phyloP scores from a whole-genome alignment of 1,140 invertebrate species.

The Holotrichia oblita region DNA sequence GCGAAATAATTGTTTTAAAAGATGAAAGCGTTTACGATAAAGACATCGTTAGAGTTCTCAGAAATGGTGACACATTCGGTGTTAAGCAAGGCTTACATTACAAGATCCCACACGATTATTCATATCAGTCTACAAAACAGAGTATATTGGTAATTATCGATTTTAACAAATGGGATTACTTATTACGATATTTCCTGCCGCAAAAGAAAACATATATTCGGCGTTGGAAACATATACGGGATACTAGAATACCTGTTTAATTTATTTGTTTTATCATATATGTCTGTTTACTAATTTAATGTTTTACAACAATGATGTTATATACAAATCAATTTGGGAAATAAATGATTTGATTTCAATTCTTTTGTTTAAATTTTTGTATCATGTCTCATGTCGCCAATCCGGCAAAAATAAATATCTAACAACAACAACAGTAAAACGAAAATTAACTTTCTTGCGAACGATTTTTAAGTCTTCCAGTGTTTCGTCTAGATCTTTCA shows the following conservation, averaged over 20 bases:
- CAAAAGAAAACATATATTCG: conserved; percentile 29
- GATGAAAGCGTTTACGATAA: not conserved
- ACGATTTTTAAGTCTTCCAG: too few relatives aligned
- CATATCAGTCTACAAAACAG: not conserved
- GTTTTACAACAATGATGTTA: too few relatives aligned
- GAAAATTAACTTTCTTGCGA: too few relatives aligned
- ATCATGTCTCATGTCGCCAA: too few relatives aligned
- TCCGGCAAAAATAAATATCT: too few relatives aligned
- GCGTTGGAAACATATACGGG: not conserved
- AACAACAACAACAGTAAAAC: too few relatives aligned
- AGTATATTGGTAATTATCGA: conserved; percentile 6
- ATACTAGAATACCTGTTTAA: not conserved
- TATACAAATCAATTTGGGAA: too few relatives aligned
- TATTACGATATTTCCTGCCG: conserved; percentile 16
- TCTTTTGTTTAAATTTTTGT: too few relatives aligned
- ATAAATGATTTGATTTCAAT: too few relatives aligned
- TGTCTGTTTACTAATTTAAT: too few relatives aligned
- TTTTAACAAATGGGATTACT: conserved; percentile 23
- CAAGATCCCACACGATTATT: not conserved
- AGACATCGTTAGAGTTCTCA: not conserved
- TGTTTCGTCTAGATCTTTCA: too few relatives aligned
- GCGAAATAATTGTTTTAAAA: conserved; percentile 14
- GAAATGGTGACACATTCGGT: conserved; percentile 1
- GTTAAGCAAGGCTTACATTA: conserved; percentile 26
- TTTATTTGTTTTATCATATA: too few relatives aligned